Base-by-base conservation (phyloP, 2,797 vertebrate genomes). In the Knipowitschia caucasica region DNA sequence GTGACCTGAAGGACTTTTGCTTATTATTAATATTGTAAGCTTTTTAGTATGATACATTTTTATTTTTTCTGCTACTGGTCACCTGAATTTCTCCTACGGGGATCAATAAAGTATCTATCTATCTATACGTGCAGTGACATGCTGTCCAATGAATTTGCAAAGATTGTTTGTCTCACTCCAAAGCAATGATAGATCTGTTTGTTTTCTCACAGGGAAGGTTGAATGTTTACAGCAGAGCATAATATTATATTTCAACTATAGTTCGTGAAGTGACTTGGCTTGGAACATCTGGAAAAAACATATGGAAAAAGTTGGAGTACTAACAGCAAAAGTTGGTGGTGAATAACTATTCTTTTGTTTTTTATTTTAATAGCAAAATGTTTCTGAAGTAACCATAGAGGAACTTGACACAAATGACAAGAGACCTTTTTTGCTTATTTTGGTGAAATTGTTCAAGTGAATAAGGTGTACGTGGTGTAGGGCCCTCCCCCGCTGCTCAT, bases 191-290 rank as follows among this genome's bases (percentile, higher is more conserved):
- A 12, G 36, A 49, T 30, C 4, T 31, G 24, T 1, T 10, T 31
- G 33, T 59, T 65, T 59, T 43, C 36, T 56, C 33, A 5, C 18
- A 24, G 44, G 52, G 25, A 7, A 50, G 21, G 43, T 36, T 62
- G 49, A 61, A 53, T 67, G 49, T 44, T 20, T 58, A 59, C 23
- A 39, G 15, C 64, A 27, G 56, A 43, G 63, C 27, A 14, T 46
- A 5, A 35, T 56, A 68, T 74, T 58, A 52, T 59, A 65, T 59
- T 68, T 38, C 69, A 73, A 73, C 76, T 65, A 67, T 38, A 43
- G 38, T 59, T 67, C 60, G 69, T 53, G 66, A 64, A 18, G 53
- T 67, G 12, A 74, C n/a, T n/a, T n/a, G n/a, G n/a, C n/a, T n/a
- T n/a, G n/a, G n/a, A n/a, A n/a, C n/a, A n/a, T n/a, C n/a, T n/a